phyloP scores from a whole-genome alignment of 1,140 invertebrate genomes.

The Pogonognathellus flavescens region DNA sequence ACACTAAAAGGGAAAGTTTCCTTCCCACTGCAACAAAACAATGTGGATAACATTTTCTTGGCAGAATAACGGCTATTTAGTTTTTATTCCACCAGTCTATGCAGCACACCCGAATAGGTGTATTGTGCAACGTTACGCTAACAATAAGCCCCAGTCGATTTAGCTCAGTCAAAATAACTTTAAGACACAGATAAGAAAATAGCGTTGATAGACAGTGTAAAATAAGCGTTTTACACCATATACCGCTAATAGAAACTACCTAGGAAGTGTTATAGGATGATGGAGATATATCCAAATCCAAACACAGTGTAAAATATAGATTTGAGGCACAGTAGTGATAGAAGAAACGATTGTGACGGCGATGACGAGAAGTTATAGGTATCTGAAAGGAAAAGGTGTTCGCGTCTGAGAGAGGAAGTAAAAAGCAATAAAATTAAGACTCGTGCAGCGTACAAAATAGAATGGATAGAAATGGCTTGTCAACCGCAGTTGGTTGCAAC shows the following conservation, averaged over 20 bases:
- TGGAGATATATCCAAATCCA: too few species aligned
- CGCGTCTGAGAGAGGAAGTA: background rate
- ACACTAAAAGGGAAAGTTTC: constrained; percentile 37
- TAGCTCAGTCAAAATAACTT: too few species aligned
- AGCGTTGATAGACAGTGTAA: background rate
- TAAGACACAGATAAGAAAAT: background rate
- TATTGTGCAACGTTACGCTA: too few species aligned
- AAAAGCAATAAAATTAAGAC: constrained; percentile 37
- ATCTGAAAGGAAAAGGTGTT: background rate
- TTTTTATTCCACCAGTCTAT: background rate
- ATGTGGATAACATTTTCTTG: constrained; percentile 39
- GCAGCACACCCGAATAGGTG: background rate
- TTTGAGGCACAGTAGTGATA: background rate
- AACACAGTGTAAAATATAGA: background rate
- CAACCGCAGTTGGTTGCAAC: background rate
- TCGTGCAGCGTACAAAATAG: constrained; percentile 23
- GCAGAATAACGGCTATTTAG: constrained; percentile 46
- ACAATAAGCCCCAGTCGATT: too few species aligned
- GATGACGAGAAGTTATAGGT: background rate
- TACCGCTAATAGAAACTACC: background rate
- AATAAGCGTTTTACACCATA: background rate
- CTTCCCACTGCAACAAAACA: constrained; percentile 40
- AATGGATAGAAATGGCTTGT: constrained; percentile 27
- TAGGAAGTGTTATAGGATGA: background rate
- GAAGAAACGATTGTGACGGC: background rate